These are phyloP conservation scores for Leptinotarsa haldemani DNA, from an alignment of 2,888 invertebrate species.

Conservation along the genomic window DNA sequence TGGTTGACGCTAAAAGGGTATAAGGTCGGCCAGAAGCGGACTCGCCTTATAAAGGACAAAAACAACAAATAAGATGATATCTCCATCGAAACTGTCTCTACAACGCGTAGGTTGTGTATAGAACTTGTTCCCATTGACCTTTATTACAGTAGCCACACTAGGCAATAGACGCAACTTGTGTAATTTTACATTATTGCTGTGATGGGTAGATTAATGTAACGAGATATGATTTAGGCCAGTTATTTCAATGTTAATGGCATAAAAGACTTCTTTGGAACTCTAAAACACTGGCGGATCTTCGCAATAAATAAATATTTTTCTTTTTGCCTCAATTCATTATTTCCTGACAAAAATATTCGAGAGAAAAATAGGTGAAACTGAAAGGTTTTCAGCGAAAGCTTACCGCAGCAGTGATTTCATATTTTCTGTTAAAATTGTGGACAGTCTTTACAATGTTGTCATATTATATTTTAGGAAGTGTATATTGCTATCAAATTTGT, in stretches of 20 bases:
- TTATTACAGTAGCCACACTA: conserved; percentile 54
- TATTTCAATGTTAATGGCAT: background rate
- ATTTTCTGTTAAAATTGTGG: too few relatives aligned
- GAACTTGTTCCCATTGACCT: conserved; percentile 52
- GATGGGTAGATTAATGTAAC: background rate
- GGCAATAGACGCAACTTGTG: conserved; percentile 45
- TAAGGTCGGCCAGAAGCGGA: conserved; percentile 41
- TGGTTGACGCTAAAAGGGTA: conserved; percentile 41
- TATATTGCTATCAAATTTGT: too few relatives aligned
- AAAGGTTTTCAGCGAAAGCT: too few relatives aligned
- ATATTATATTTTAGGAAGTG: too few relatives aligned
- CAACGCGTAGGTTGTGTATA: conserved; percentile 50
- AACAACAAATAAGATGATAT: conserved; percentile 53
- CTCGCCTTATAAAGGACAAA: conserved; percentile 28
- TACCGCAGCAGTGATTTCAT: too few relatives aligned
- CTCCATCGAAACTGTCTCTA: conserved; percentile 52
- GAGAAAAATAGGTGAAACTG: too few relatives aligned
- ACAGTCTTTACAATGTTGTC: too few relatives aligned
- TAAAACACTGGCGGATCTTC: background rate
- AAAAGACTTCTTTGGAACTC: background rate
- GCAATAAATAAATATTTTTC: too few relatives aligned
- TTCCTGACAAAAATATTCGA: too few relatives aligned
- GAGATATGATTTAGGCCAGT: background rate
- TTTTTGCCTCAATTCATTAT: too few relatives aligned
- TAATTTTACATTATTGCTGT: conserved; percentile 48